phyloP scores from a whole-genome alignment of 30 jellyfish, hydroid and myxozoan species.

The Turritopsis dohrnii region DNA sequence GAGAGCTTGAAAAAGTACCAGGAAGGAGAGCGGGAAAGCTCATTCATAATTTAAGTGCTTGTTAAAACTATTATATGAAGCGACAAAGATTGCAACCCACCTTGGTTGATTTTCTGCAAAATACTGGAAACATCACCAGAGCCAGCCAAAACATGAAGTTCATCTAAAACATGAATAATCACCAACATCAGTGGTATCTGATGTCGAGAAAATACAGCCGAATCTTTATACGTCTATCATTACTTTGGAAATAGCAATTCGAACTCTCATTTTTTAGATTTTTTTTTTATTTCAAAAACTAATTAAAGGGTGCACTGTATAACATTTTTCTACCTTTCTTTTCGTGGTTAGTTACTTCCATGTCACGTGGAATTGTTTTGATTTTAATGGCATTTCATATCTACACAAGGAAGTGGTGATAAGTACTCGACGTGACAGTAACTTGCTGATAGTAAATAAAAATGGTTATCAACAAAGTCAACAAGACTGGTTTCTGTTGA shows the following conservation, averaged over 20 bases:
- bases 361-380: neutral
- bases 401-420: neutral
- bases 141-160: neutral
- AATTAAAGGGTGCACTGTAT: too few species aligned
- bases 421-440: too few species aligned
- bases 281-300: too few species aligned
- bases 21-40: neutral
- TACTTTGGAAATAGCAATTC: too few species aligned
- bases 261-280: too few species aligned
- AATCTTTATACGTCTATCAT: too few species aligned
- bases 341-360: neutral
- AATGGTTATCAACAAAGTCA: too few species aligned
- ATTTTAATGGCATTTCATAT: neutral
- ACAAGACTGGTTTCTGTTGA: too few species aligned
- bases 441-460: too few species aligned
- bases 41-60: neutral
- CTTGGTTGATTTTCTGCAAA: neutral
- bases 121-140: neutral
- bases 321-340: neutral
- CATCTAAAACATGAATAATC: neutral
- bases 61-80: neutral
- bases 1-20: neutral
- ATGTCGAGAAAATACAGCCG: too few species aligned
- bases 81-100: neutral
- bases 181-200: too few species aligned